Evolutionary conservation across 2,888 invertebrate genomes (phyloP), one percentile per base, ranked within the genome.

Genomic region (Mythimna lalbum): DNA sequence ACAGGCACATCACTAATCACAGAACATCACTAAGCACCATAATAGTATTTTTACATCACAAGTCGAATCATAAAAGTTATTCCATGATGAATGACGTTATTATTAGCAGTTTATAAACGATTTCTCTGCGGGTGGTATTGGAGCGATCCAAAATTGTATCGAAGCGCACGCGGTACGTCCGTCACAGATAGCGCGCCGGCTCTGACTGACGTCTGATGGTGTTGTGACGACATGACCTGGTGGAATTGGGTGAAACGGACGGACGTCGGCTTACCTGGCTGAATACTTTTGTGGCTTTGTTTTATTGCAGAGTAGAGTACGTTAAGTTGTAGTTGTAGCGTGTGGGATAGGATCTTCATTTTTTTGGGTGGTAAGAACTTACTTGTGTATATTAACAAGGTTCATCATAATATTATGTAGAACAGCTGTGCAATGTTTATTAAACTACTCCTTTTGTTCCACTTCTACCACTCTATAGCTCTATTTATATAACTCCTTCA

Each of bases 91-190:
- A 87, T 88, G 84, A 76, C 73, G 85, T 85, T 91, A 91, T 90
- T 87, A 89, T 85, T 90, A 90, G 89, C 80, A 67, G 69, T 83
- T 85, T 86, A 85, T 73, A 82, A 87, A 81, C 72, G 86, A 84
- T 86, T 79, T 85, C 92, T 90, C 84, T 83, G 93, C 92, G 92
- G 90, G 93, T 85, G 93, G 88, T 87, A 71, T 76, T 53, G 50
- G 62, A 69, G 64, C 65, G 73, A 59, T 74, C 31, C 63, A 72
- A 81, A 57, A 75, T 79, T 73, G 78, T 63, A 67, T 72, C 59
- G 59, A 65, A 78, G 60, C 50, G 67, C 47, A 52, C 43, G 47
- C 60, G 57, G 61, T 78, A 83, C 90, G 89, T 87, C 86, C 86
- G 80, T 73, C 66, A 68, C 72, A 69, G 69, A 76, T 68, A 80